Evolutionary conservation across 2,888 invertebrate genomes (phyloP), one percentile per base, ranked within the genome.

Genomic region (Drosophila atroscutellata): DNA sequence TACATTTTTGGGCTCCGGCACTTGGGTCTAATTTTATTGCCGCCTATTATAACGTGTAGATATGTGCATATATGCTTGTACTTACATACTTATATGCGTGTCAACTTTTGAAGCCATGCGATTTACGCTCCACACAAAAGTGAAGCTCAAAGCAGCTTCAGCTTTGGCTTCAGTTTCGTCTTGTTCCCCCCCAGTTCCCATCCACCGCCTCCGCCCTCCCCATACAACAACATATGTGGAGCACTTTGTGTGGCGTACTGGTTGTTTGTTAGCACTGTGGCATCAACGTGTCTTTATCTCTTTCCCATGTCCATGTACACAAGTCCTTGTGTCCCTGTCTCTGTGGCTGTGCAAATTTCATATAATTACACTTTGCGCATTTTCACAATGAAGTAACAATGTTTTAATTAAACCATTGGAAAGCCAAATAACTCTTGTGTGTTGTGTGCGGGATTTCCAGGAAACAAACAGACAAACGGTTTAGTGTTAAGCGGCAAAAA

Each of bases 341-440:
- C 64, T 73, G 80, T 74, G 89, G 84, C 81, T 86, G 81, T 81
- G 77, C 76, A 86, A 86, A 89, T 86, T 90, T 87, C 83, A 89
- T 87, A 90, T 87, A 90, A 87, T 87, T 87, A 87, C 90, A 89
- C 90, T 87, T 84, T 89, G 90, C 86, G 87, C 87, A 90, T 90
- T 87, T 90, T 89, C 89, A 90, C 89, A 87, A 87, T 87, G 86
- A 87, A 87, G 90, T 87, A 90, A 87, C 86, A 87, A 87, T 87
- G 86, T 87, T 87, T 87, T 87, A 87, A 87, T 87, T 87, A 87
- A 86, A 86, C 86, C 86, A 89, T 86, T 86, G 80, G 82, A 86
- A 89, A 86, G 87, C 86, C 86, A 90, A 87, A 87, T 87, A 87
- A 90, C 90, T 87, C 89, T 81, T 86, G 81, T 82, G 80, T 83